These are phyloP conservation scores for Philereme vetulata DNA, from an alignment of 2,888 invertebrate species.

Conservation along the genomic window DNA sequence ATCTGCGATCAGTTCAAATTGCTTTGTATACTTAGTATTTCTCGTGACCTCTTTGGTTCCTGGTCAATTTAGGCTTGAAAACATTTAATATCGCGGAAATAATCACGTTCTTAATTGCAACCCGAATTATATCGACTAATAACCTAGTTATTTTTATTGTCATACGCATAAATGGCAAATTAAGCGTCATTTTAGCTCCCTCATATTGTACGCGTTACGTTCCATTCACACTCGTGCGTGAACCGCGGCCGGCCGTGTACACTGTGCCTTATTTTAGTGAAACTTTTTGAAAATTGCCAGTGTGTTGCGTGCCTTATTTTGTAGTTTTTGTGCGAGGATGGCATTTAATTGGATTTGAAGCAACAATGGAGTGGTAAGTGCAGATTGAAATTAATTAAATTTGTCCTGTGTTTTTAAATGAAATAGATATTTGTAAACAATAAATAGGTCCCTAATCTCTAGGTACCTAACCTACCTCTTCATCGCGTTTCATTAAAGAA, in stretches of 20 bases:
- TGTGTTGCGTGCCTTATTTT: slow-evolving; percentile 12
- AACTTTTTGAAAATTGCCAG: slow-evolving; percentile 12
- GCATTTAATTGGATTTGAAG: slow-evolving; percentile 8
- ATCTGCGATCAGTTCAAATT: neutral
- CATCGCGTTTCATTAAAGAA: too few relatives aligned
- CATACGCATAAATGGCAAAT: slow-evolving; percentile 1
- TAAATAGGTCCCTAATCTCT: too few relatives aligned
- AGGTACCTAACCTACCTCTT: too few relatives aligned
- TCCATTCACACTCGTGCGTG: slow-evolving; percentile 34
- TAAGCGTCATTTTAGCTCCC: slow-evolving; percentile 33
- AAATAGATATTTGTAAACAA: too few relatives aligned
- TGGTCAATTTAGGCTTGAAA: slow-evolving; percentile 16
- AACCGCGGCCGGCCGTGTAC: slow-evolving; percentile 28
- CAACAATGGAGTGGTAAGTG: slow-evolving; percentile 27
- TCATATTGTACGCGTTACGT: slow-evolving; percentile 31
- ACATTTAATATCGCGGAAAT: slow-evolving; percentile 13
- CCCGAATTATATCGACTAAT: slow-evolving; percentile 13
- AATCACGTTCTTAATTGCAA: slow-evolving; percentile 1
- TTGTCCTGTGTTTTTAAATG: too few relatives aligned
- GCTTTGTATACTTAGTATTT: neutral
- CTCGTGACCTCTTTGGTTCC: slow-evolving; percentile 4
- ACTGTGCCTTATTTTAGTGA: slow-evolving; percentile 16
- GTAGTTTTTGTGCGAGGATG: slow-evolving; percentile 16
- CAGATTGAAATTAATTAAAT: neutral
- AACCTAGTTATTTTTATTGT: slow-evolving; percentile 12